Conservation (phyloP, 2,797 vertebrate genomes). For the Hemitrygon akajei region DNA sequence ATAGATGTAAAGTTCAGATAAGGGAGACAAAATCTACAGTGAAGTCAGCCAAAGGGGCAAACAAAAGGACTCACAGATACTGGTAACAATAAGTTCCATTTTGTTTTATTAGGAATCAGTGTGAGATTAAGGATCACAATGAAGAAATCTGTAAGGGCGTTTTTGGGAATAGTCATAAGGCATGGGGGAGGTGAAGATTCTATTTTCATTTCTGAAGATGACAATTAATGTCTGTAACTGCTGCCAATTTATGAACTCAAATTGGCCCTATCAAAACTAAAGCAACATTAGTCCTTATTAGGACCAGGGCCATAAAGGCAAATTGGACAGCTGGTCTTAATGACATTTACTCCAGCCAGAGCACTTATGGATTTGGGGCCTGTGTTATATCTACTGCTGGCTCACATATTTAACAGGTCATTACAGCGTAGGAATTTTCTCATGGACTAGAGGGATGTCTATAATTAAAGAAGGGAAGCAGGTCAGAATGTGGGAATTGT, state of each 20-base stretch:
- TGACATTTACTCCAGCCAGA: not conserved
- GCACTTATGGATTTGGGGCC: not conserved
- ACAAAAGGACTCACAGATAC: not conserved
- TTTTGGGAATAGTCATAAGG: not conserved
- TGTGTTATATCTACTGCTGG: not conserved
- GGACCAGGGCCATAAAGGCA: not conserved
- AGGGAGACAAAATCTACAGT: not conserved
- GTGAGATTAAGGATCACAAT: not conserved
- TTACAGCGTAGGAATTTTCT: conserved; percentile 3
- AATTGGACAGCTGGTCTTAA: not conserved
- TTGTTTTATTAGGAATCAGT: not conserved
- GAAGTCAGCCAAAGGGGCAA: not conserved
- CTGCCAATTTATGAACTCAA: not conserved
- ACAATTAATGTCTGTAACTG: not conserved
- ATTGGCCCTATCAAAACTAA: not conserved
- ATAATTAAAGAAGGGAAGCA: conserved; percentile 12
- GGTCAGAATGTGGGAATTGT: conserved; percentile 5
- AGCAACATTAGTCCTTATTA: not conserved
- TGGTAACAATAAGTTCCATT: not conserved
- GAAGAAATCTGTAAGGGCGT: not conserved
- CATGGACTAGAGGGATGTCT: not conserved
- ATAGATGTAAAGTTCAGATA: not conserved
- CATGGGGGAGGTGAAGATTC: not conserved
- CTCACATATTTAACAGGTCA: not conserved
- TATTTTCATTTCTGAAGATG: not conserved